Evolutionary conservation across 2,797 vertebrate species (phyloP).

Genomic region (Hafferia zeledoni): DNA sequence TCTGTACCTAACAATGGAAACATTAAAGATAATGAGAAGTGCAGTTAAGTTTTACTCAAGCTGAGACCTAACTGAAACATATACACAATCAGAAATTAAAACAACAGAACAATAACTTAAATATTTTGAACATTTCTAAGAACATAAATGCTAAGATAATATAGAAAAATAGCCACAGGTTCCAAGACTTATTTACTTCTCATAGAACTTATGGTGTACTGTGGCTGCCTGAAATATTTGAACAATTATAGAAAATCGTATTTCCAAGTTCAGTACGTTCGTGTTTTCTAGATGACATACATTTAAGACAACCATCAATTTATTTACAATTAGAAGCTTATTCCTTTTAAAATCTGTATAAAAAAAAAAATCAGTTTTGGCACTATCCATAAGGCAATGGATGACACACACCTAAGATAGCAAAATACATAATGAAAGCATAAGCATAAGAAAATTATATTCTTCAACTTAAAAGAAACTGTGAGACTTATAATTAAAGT

Average conservation of each 20-base stretch:
- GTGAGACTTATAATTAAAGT: not conserved
- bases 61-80: conserved; percentile 27
- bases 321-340: conserved; percentile 76
- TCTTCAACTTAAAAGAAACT: conserved; percentile 23
- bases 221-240: conserved; percentile 71
- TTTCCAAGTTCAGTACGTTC: conserved; percentile 69
- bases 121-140: not conserved
- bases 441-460: conserved; percentile 56
- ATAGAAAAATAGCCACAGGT: conserved; percentile 48
- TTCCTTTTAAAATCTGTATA: conserved; percentile 66
- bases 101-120: conserved; percentile 19
- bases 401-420: conserved; percentile 43
- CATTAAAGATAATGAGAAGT: conserved; percentile 10
- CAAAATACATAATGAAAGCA: conserved; percentile 67
- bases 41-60: conserved; percentile 1
- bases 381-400: conserved; percentile 76
- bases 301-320: conserved; percentile 64
- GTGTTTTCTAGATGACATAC: conserved; percentile 61
- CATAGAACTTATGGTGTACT: conserved; percentile 56
- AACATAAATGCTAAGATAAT: conserved; percentile 26
- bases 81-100: conserved; percentile 29
- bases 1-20: conserved; percentile 51
- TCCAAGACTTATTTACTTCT: conserved; percentile 29
- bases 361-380: conserved; percentile 71
- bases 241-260: conserved; percentile 72